Evolutionary conservation across 2,113 vertebrate genomes (phyloP), one percentile per base, ranked within the genome.

Genomic region (Petroica traversi): DNA sequence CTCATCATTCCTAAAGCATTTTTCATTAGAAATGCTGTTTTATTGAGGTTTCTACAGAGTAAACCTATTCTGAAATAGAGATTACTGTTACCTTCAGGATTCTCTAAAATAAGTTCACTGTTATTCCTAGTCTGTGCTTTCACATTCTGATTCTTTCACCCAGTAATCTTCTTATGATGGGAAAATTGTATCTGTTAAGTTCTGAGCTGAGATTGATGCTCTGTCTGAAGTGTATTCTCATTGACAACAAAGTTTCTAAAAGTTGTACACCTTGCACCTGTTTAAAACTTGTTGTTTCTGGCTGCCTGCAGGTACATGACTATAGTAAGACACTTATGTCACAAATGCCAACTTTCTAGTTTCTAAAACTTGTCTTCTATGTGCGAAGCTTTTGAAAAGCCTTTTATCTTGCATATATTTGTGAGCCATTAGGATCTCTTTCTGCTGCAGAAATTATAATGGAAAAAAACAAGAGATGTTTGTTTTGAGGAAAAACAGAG

Each of bases 361-460:
- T 92, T 92, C 61, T 90, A 71, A 75, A 89, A 77, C 45, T 84
- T 88, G 20, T 62, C 59, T 85, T 86, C 34, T 48, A 5, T 38
- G 18, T 71, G 58, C 14, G 14, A 55, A 72, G 61, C 25, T 71
- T 91, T 90, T 92, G 78, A 80, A 92, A 86, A 90, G 19, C 51
- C 76, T 95, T 95, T 96, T 93, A 88, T 94, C 72, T 90, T 85
- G 36, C 75, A 84, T 81, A 41, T 86, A 41, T 77, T 88, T 91
- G 36, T 77, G 45, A 95, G 11, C 75, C 63, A 43, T 89, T 85
- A 91, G 36, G 31, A 57, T 66, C 46, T 59, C 55, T 80, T 91
- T 95, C 85, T 88, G 14, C 48, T 41, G 40, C 72, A 68, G 61
- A 80, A 93, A 93, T 88, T 93, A 51, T 28, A 88, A 88, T 25